Conservation (phyloP, 2,888 invertebrate genomes). For the Philhelius pedissequus region DNA sequence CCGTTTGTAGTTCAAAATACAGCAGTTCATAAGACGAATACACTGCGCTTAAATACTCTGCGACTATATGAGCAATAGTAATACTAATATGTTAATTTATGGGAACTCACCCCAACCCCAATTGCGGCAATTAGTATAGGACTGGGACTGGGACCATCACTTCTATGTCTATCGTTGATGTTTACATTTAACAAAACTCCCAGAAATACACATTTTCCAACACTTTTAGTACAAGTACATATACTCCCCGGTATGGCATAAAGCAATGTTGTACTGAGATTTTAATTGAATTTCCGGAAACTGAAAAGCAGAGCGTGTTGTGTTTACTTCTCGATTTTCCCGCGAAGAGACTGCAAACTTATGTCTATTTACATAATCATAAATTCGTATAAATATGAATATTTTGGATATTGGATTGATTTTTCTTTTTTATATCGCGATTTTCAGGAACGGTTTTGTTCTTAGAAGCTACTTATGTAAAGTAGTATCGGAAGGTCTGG, state of each 20-base stretch:
- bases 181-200: slow-evolving; percentile 45
- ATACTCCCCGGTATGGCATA: neutral
- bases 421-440: neutral
- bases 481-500: no score
- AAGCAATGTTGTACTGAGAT: slow-evolving; percentile 29
- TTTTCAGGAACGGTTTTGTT: neutral
- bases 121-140: neutral
- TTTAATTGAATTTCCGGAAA: slow-evolving; percentile 68
- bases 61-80: neutral
- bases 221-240: neutral
- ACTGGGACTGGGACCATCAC: neutral
- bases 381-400: no score
- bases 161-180: neutral
- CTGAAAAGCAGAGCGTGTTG: slow-evolving; percentile 48
- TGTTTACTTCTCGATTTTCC: slow-evolving; percentile 52
- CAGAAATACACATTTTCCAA: slow-evolving; percentile 6
- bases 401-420: neutral
- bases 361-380: slow-evolving; percentile 6
- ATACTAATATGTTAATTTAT: slow-evolving; percentile 60
- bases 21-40: neutral
- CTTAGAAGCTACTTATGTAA: neutral
- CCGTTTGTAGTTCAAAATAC: neutral
- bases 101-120: slow-evolving; percentile 60
- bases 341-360: neutral
- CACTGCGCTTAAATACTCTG: slow-evolving; percentile 17